Evolutionary conservation across 2,797 vertebrate genomes (phyloP), one percentile per base, ranked within the genome.

Genomic region (Aratinga solstitialis): DNA sequence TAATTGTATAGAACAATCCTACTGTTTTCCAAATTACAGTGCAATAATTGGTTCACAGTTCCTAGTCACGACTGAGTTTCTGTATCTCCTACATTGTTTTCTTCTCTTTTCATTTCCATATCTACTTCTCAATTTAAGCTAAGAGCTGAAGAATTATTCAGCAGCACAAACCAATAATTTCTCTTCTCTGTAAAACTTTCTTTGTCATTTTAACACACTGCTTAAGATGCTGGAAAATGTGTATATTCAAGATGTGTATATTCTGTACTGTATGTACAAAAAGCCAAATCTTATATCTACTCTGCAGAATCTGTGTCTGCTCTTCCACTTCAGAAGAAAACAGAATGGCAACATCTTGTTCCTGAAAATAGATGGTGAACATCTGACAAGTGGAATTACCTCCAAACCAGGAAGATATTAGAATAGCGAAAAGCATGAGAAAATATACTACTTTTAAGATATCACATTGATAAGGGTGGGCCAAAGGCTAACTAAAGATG

Each of bases 31-130:
- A 94, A 93, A 95, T 92, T 94, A 82, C 63, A 95, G 86, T 66
- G 42, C 78, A 92, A 74, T 97, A 91, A 92, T 72, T 87, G 61
- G 26, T 40, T 95, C 5, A 1, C 79, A 82, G 93, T 56, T 93
- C 65, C 89, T 69, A 96, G 90, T 96, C 95, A 95, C 75, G 84
- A 97, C 87, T 83, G 81, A 96, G 61, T 84, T 95, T 95, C 88
- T 93, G 10, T 87, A 74, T 93, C 95, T 90, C 81, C 78, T 95
- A 89, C 89, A 62, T 93, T 92, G 51, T 95, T 95, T 95, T 94
- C 74, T 94, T 94, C 78, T 92, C 43, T 40, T 95, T 96, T 93
- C 71, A 87, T 93, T 95, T 85, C 51, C 42, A 83, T 80, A 89
- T 65, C 92, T 93, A 76, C 48, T 79, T 54, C 80, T 93, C 48